Percentiles rank a stretch among this genome's conserved stretches.
phyloP scores from a whole-genome alignment of 2,113 vertebrate species.

The Poeciliopsis retropinna region DNA sequence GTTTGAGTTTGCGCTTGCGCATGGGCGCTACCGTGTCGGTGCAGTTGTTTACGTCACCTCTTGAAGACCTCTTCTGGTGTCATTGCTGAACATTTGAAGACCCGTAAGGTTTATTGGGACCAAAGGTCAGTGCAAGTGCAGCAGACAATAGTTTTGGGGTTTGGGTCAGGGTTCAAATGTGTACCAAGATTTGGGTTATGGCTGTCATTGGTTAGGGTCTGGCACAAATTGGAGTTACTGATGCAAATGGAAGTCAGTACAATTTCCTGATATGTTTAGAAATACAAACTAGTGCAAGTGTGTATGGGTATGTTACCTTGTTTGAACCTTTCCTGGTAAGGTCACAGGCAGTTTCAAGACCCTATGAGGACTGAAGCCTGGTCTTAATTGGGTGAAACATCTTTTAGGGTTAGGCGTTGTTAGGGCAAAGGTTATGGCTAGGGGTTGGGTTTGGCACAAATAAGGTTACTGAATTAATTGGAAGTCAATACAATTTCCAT shows the following conservation, averaged over 20 bases:
- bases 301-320: background rate
- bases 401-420: background rate
- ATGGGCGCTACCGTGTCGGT: constrained; percentile 20
- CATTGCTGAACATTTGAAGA: background rate
- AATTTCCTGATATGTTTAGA: background rate
- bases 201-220: no score
- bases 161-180: background rate
- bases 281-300: background rate
- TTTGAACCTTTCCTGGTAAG: background rate
- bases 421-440: background rate
- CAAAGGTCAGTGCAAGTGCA: background rate
- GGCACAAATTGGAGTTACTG: no score
- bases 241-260: no score
- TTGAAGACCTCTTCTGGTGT: background rate
- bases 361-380: background rate
- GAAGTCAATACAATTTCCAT: no score
- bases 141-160: background rate
- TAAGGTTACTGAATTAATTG: no score
- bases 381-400: background rate
- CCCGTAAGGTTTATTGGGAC: background rate
- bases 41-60: background rate
- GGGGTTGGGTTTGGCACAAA: no score
- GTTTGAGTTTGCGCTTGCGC: constrained; percentile 28
- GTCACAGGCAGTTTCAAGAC: background rate
- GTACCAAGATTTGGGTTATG: background rate